Evolutionary conservation across 2,888 invertebrate genomes (phyloP), one percentile per base, ranked within the genome.

Genomic region (Hirtodrosophila alboralis): DNA sequence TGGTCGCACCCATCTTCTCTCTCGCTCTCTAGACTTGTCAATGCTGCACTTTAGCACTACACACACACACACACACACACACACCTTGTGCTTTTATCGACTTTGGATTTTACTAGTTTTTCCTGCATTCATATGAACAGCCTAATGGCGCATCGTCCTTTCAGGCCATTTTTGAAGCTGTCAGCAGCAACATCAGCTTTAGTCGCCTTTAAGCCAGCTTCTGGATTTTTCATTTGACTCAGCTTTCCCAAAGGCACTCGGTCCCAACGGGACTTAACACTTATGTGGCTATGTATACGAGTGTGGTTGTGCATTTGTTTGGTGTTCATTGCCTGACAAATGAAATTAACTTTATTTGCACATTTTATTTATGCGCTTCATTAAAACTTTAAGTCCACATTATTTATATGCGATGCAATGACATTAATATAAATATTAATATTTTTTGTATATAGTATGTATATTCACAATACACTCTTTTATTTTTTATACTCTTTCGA

Each of bases 321-420:
- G 36, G 18, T 16, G 38, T 14, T 43, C 49, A 67, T 57, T 58
- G 49, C 36, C 54, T 38, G 69, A 30, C 62, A 86, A 86, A 80
- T 69, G 54, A 86, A 79, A 73, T 84, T 58, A 80, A 80, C 58
- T 79, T 84, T 81, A 79, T 86, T 81, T 86, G 56, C 75, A 18
- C 56, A 59, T 83, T 75, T 85, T 81, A 85, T 80, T 80, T 85
- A 83, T 85, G 68, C 83, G 84, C 87, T 80, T 78, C 86, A 81
- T 79, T 79, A 86, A 86, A 84, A 77, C 62, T 84, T 81, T 75
- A 83, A 85, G 79, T 72, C 62, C 37, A 31, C 66, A 45, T 83
- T 85, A 83, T 85, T 79, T 83, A 85, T 65, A 44, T 28, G 49
- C 51, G 30, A 38, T n/a, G 51, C 61, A 38, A 27, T 43, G 37